Conservation (phyloP, 2,888 invertebrate species). For the Lasioglossum villosulum region DNA sequence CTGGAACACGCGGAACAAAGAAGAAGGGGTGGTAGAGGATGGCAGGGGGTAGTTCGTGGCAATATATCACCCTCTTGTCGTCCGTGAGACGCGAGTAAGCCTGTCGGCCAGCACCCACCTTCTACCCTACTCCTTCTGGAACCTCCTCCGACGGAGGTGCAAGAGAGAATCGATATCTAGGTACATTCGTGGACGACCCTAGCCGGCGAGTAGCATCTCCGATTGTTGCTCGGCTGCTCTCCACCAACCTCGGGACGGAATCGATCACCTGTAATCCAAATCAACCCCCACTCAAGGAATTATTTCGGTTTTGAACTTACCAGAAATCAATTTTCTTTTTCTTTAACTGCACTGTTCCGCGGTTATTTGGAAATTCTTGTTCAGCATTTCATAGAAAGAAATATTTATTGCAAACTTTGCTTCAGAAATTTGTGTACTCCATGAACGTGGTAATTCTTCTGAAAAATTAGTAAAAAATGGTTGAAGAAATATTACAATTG, state of each 20-base stretch:
- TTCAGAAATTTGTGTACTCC: too few relatives aligned
- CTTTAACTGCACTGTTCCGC: too few relatives aligned
- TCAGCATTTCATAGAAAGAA: too few relatives aligned
- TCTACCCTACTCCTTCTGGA: conserved; percentile 60
- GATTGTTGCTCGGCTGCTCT: conserved; percentile 39
- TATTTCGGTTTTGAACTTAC: too few relatives aligned
- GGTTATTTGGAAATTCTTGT: too few relatives aligned
- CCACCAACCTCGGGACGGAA: conserved; percentile 15
- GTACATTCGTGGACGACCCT: conserved; percentile 56
- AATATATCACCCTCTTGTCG: conserved; percentile 84
- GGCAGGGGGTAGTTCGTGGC: conserved; percentile 77
- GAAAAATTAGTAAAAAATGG: background rate
- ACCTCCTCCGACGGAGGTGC: conserved; percentile 67
- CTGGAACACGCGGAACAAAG: conserved; percentile 36
- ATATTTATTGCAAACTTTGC: too few relatives aligned
- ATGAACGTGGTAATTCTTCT: background rate
- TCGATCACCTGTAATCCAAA: conserved; percentile 31
- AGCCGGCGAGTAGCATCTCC: conserved; percentile 48
- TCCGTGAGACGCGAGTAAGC: conserved; percentile 82
- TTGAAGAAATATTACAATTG: background rate
- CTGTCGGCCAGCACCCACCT: conserved; percentile 80
- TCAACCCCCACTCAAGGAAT: background rate
- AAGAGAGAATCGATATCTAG: conserved; percentile 75
- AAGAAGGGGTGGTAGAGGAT: conserved; percentile 42
- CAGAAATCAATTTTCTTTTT: too few relatives aligned